Percentiles rank a stretch among this genome's conserved stretches.
Evolutionary conservation across 2,113 vertebrate species (phyloP).

Genomic region (Ophthalmotilapia sp.): DNA sequence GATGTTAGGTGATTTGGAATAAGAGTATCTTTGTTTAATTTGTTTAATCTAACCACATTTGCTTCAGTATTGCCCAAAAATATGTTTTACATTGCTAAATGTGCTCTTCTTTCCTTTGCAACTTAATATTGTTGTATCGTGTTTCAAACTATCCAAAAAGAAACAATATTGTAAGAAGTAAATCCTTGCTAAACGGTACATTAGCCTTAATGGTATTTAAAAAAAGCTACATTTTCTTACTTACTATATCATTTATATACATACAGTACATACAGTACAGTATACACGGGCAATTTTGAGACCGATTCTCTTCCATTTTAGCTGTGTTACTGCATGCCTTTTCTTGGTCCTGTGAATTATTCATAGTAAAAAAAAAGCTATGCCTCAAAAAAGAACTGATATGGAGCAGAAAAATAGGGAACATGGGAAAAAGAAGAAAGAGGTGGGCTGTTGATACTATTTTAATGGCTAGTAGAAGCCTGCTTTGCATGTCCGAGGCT

Average conservation of each 20-base stretch:
- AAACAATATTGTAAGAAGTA: neutral
- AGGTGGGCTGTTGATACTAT: neutral
- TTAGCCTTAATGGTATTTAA: neutral
- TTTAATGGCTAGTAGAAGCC: neutral
- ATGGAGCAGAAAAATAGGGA: slow-evolving; percentile 22
- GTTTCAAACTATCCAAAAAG: neutral
- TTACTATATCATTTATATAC: neutral
- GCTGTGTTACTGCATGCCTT: slow-evolving; percentile 3
- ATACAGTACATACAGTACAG: neutral
- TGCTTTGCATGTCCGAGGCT: slow-evolving; percentile 12
- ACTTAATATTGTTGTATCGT: neutral
- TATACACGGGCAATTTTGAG: neutral
- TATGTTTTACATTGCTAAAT: neutral
- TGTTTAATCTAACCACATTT: neutral
- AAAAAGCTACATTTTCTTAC: neutral
- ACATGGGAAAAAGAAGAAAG: neutral
- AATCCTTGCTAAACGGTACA: neutral
- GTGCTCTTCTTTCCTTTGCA: neutral
- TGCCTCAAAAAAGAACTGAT: slow-evolving; percentile 47
- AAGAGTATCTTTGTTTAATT: neutral
- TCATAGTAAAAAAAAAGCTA: slow-evolving; percentile 37
- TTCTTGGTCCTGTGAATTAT: slow-evolving; percentile 38
- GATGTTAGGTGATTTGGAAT: neutral
- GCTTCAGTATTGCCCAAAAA: neutral
- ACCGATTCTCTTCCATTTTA: neutral